Percentiles rank a stretch among this genome's conserved stretches.
Conservation (phyloP, 2,113 vertebrate species). For the Pollimyrus isidori region DNA sequence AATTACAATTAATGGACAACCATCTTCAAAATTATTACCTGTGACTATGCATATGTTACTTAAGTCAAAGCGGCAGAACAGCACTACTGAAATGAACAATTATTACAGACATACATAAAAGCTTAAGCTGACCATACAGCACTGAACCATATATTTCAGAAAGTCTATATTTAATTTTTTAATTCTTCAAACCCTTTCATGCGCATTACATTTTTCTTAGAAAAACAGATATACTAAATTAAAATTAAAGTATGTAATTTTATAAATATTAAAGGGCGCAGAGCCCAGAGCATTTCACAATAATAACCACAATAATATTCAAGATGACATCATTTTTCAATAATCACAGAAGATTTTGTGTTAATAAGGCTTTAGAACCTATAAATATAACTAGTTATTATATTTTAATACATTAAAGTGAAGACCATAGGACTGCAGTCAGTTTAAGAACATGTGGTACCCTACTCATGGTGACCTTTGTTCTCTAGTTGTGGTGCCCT, state of each 20-base stretch:
- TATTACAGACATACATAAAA: not conserved
- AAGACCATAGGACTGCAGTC: not conserved
- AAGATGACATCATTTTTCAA: not conserved
- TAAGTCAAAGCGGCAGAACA: not conserved
- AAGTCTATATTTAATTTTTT: not conserved
- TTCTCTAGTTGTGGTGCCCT: not conserved
- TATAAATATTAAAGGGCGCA: not conserved
- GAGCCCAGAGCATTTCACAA: not conserved
- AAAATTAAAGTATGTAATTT: not conserved
- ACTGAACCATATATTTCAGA: not conserved
- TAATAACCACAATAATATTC: not conserved
- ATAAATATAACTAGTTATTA: not conserved
- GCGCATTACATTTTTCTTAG: not conserved
- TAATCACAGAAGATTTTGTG: not conserved
- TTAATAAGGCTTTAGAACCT: not conserved
- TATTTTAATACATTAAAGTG: not conserved
- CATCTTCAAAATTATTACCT: not conserved
- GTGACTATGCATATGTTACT: not conserved
- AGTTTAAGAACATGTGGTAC: not conserved
- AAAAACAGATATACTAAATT: not conserved
- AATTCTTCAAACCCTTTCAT: not conserved
- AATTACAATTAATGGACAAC: not conserved
- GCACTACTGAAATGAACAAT: not conserved
- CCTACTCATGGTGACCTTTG: not conserved
- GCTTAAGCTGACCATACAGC: not conserved